A percentile compares a stretch with the other conserved stretches of the same genome.
Evolutionary conservation across 2,888 invertebrate species (phyloP).

Genomic region (Tiphia femorata): DNA sequence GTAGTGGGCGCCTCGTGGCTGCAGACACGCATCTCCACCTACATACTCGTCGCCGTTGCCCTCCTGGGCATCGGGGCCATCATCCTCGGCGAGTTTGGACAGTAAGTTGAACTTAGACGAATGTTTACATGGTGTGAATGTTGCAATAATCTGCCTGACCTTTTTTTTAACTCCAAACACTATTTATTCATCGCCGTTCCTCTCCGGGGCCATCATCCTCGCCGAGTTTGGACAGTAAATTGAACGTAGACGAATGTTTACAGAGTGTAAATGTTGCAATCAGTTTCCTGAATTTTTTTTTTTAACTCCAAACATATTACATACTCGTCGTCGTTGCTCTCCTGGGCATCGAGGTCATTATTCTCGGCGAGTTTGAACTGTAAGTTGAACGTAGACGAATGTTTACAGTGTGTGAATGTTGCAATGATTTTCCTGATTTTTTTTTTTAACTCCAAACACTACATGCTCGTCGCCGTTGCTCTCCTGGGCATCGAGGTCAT

Average conservation of each 20-base stretch:
- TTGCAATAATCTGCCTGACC: no score
- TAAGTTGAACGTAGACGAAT: no score
- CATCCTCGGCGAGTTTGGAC: slow-evolving; percentile 79
- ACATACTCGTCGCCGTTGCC: slow-evolving; percentile 78
- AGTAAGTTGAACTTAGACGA: no score
- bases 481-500: slow-evolving; percentile 78
- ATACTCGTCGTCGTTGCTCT: slow-evolving; percentile 78
- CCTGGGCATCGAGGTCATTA: slow-evolving; percentile 78
- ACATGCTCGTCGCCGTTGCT: slow-evolving; percentile 78
- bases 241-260: no score
- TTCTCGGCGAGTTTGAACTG: slow-evolving; percentile 80
- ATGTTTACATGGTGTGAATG: no score
- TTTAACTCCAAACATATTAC: no score
- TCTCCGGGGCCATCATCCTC: slow-evolving; percentile 76
- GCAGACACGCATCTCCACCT: slow-evolving; percentile 81
- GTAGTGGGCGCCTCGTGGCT: slow-evolving; percentile 85
- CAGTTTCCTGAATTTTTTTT: no score
- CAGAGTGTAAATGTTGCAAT: no score
- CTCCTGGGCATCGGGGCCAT: slow-evolving; percentile 78
- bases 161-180: no score
- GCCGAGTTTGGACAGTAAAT: slow-evolving; percentile 79
- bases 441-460: no score
- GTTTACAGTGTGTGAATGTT: no score
- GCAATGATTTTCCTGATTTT: no score
- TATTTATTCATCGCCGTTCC: slow-evolving; percentile 79